Conservation (phyloP, 2,888 invertebrate species). For the Stenodera caucasica region DNA sequence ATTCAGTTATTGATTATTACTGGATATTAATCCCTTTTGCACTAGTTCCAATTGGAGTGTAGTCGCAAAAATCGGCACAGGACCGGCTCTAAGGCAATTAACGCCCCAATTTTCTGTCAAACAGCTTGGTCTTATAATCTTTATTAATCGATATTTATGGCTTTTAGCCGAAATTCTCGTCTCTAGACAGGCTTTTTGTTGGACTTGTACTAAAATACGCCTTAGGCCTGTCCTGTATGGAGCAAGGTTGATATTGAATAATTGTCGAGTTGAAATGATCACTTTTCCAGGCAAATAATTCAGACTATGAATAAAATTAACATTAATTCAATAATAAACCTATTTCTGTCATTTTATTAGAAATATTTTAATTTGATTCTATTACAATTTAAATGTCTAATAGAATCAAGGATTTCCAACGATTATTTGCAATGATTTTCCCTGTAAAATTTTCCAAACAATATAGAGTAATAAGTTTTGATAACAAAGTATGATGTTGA, state of each 20-base stretch:
- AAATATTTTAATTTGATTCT: neutral
- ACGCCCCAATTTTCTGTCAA: too few relatives aligned
- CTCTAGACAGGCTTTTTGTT: too few relatives aligned
- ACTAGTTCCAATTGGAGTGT: too few relatives aligned
- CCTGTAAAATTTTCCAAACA: neutral
- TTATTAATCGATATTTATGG: too few relatives aligned
- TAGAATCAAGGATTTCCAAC: neutral
- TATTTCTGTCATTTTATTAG: neutral
- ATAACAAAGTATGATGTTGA: conserved; percentile 26
- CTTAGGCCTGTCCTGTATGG: too few relatives aligned
- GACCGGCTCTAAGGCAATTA: too few relatives aligned
- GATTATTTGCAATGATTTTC: neutral
- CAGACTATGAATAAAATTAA: neutral
- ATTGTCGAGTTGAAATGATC: neutral
- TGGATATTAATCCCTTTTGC: too few relatives aligned
- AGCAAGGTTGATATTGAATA: neutral
- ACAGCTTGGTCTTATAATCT: too few relatives aligned
- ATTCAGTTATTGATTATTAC: too few relatives aligned
- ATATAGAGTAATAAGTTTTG: neutral
- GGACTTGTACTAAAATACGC: too few relatives aligned
- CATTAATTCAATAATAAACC: neutral
- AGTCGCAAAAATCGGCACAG: too few relatives aligned
- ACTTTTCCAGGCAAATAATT: neutral
- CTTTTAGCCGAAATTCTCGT: too few relatives aligned
- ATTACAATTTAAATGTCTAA: neutral